phyloP scores from a whole-genome alignment of 2,113 vertebrate genomes.

The Xiphophorus couchianus region DNA sequence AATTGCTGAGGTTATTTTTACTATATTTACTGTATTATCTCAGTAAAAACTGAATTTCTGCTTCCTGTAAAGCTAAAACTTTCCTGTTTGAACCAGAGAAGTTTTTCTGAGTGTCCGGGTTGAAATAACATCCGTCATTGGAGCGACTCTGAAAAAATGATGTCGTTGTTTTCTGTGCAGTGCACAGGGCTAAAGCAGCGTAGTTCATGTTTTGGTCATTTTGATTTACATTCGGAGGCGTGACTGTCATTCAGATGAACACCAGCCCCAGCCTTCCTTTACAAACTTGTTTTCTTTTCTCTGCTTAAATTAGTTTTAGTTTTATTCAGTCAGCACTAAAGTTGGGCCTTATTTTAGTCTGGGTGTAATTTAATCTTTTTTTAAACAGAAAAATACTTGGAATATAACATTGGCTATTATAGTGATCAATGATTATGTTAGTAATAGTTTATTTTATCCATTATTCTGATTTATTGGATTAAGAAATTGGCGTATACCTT shows the following conservation, averaged over 20 bases:
- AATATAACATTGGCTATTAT: too few species aligned
- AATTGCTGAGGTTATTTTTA: neutral
- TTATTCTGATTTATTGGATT: too few species aligned
- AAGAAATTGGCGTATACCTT: too few species aligned
- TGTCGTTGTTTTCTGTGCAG: neutral
- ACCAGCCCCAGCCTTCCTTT: neutral
- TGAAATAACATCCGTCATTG: neutral
- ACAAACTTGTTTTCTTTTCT: neutral
- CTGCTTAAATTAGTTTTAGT: neutral
- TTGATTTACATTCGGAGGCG: neutral
- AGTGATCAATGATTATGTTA: too few species aligned
- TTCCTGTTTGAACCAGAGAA: neutral
- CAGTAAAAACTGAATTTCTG: neutral
- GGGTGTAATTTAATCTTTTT: too few species aligned
- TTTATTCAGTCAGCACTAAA: neutral
- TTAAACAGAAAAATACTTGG: too few species aligned
- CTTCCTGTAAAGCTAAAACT: too few species aligned
- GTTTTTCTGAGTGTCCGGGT: neutral
- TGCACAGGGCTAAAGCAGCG: neutral
- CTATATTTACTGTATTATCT: neutral
- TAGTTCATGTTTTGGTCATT: neutral
- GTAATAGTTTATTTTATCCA: too few species aligned
- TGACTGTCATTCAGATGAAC: neutral
- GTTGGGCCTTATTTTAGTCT: too few species aligned
- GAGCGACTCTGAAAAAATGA: too few species aligned